These are phyloP conservation scores for Artibeus jamaicensis DNA, from an alignment of 2,797 vertebrate genomes.

Conservation along the genomic window DNA sequence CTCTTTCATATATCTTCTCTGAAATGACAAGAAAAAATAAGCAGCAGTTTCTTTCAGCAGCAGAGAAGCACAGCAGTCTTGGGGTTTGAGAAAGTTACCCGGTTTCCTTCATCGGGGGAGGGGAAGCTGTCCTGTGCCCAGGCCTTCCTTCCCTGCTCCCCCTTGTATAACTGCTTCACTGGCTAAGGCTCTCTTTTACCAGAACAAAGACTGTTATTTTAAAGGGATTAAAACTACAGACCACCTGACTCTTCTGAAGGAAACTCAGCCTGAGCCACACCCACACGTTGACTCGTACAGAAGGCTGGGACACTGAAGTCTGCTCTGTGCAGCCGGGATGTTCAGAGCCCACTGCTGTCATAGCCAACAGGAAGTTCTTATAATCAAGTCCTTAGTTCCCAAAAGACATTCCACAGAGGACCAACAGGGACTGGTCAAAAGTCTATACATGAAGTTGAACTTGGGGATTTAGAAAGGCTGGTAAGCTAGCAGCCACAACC, in stretches of 20 bases:
- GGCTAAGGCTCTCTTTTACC: not conserved
- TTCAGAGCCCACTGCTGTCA: not conserved
- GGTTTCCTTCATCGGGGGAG: not conserved
- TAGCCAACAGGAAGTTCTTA: not conserved
- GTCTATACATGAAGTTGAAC: not conserved
- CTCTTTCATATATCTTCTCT: slow-evolving; percentile 42
- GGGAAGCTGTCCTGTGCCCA: not conserved
- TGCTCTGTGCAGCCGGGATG: not conserved
- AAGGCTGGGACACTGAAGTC: not conserved
- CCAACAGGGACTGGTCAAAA: not conserved
- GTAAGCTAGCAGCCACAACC: not conserved
- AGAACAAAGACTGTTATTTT: not conserved
- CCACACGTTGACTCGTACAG: not conserved
- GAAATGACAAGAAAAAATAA: not conserved
- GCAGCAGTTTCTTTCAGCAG: not conserved
- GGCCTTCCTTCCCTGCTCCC: not conserved
- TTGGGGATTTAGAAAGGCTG: not conserved
- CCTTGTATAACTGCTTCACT: not conserved
- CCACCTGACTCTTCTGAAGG: not conserved
- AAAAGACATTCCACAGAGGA: not conserved
- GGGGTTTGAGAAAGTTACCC: not conserved
- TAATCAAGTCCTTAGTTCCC: not conserved
- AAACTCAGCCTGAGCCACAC: not conserved
- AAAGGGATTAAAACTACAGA: not conserved
- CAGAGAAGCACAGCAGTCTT: not conserved